phyloP scores from a whole-genome alignment of 30 jellyfish, hydroid and myxozoan genomes.

The Calvadosia cruxmelitensis region DNA sequence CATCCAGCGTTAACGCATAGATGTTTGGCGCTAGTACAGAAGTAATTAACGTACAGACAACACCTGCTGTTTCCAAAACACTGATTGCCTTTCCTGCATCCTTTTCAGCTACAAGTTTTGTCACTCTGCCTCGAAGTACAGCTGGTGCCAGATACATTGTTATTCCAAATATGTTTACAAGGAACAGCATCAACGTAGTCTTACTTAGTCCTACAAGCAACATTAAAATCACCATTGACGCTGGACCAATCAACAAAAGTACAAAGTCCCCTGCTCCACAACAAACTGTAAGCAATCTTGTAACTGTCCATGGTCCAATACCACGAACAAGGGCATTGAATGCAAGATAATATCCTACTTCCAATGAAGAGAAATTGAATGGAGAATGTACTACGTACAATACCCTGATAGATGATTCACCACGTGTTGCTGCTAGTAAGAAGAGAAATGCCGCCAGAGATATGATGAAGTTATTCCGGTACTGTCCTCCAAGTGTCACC shows the following conservation, averaged over 20 bases:
- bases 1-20: slow-evolving; percentile 37
- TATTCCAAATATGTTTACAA: slow-evolving; percentile 49
- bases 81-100: slow-evolving; percentile 62
- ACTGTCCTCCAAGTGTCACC: slow-evolving; percentile 21
- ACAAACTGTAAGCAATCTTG: slow-evolving; percentile 46
- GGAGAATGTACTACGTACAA: slow-evolving; percentile 53
- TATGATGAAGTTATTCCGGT: slow-evolving; percentile 25
- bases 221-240: slow-evolving; percentile 38
- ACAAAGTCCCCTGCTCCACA: slow-evolving; percentile 31
- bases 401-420: slow-evolving; percentile 54
- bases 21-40: slow-evolving; percentile 40
- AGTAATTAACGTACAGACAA: slow-evolving; percentile 31
- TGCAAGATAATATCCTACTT: slow-evolving; percentile 67
- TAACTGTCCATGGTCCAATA: slow-evolving; percentile 42
- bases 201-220: slow-evolving; percentile 46
- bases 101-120: slow-evolving; percentile 55
- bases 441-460: slow-evolving; percentile 41
- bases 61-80: slow-evolving; percentile 56
- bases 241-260: slow-evolving; percentile 40
- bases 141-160: slow-evolving; percentile 57
- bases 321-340: slow-evolving; percentile 45
- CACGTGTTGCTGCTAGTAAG: slow-evolving; percentile 40
- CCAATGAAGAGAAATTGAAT: slow-evolving; percentile 44
- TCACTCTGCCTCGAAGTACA: slow-evolving; percentile 43
- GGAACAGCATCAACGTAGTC: slow-evolving; percentile 31